Percentiles rank a stretch among this genome's conserved stretches.
Conservation (phyloP, 2,888 invertebrate genomes). For the Ptychoptera albimana region DNA sequence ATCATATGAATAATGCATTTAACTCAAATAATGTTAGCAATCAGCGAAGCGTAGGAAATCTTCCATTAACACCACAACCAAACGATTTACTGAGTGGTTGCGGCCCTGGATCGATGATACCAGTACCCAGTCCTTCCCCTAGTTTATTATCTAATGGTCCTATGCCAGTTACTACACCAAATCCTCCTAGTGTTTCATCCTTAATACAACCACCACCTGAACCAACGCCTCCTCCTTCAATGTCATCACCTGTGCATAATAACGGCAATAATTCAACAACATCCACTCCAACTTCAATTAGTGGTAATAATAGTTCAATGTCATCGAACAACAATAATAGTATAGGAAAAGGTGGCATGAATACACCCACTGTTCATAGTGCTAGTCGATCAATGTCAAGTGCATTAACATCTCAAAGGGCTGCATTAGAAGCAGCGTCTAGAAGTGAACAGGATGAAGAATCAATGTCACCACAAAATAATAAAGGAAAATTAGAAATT, state of each 20-base stretch:
- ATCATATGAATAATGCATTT: conserved; percentile 20
- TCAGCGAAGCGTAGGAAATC: conserved; percentile 16
- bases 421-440: conserved; percentile 52
- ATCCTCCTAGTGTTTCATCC: conserved; percentile 43
- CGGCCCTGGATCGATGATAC: conserved; percentile 30
- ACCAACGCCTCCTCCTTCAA: conserved; percentile 35
- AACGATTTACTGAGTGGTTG: conserved; percentile 12
- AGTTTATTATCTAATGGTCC: conserved; percentile 31
- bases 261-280: conserved; percentile 22
- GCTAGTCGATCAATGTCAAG: conserved; percentile 27
- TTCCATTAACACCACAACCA: conserved; percentile 37
- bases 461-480: conserved; percentile 37
- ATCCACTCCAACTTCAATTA: conserved; percentile 19
- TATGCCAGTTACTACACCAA: conserved; percentile 36
- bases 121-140: conserved; percentile 33
- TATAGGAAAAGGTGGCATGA: conserved; percentile 17
- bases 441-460: conserved; percentile 44
- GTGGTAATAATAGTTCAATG: conserved; percentile 16
- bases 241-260: conserved; percentile 20
- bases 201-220: conserved; percentile 38
- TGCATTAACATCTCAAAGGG: conserved; percentile 52
- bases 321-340: conserved; percentile 13
- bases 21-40: conserved; percentile 19
- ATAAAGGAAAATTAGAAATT: conserved; percentile 48
- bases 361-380: not conserved